Percentiles rank a stretch among this genome's conserved stretches.
Evolutionary conservation across 2,888 invertebrate genomes (phyloP).

Genomic region (Tortricodes alternella): DNA sequence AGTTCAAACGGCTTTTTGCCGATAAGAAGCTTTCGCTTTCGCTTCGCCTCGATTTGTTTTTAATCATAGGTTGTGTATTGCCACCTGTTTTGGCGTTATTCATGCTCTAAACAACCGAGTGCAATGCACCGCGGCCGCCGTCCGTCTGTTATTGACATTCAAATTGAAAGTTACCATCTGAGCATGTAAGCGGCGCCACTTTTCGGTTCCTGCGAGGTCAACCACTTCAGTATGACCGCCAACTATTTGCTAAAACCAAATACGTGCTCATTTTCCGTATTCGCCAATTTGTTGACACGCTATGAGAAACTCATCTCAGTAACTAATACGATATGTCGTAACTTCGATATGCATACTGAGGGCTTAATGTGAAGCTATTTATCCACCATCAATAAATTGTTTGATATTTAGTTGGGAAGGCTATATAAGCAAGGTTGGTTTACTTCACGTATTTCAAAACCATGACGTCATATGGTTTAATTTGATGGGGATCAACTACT

Average conservation of each 20-base stretch:
- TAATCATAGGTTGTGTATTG: constrained; percentile 31
- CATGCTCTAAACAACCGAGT: constrained; percentile 35
- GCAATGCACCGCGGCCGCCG: constrained; percentile 43
- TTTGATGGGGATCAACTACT: too few relatives aligned
- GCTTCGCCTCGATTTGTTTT: constrained; percentile 44
- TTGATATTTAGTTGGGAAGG: too few relatives aligned
- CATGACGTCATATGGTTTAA: too few relatives aligned
- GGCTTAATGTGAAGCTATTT: background rate
- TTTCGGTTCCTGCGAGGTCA: constrained; percentile 58
- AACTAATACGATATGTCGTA: constrained; percentile 19
- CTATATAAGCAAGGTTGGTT: too few relatives aligned
- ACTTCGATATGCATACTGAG: constrained; percentile 10
- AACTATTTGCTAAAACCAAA: constrained; percentile 31
- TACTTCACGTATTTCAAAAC: too few relatives aligned
- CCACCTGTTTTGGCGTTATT: background rate
- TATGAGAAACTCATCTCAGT: constrained; percentile 17
- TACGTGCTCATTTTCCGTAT: constrained; percentile 28
- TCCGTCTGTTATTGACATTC: constrained; percentile 64
- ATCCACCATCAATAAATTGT: too few relatives aligned
- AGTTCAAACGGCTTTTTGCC: constrained; percentile 50
- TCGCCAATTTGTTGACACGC: background rate
- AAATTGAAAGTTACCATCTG: constrained; percentile 72
- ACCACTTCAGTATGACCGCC: constrained; percentile 41
- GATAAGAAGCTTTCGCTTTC: constrained; percentile 55
- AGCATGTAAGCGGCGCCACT: constrained; percentile 41